A percentile compares a stretch with the other conserved stretches of the same genome.
phyloP scores from a whole-genome alignment of 2,888 invertebrate genomes.

The Pycnomerus fuliginosus region DNA sequence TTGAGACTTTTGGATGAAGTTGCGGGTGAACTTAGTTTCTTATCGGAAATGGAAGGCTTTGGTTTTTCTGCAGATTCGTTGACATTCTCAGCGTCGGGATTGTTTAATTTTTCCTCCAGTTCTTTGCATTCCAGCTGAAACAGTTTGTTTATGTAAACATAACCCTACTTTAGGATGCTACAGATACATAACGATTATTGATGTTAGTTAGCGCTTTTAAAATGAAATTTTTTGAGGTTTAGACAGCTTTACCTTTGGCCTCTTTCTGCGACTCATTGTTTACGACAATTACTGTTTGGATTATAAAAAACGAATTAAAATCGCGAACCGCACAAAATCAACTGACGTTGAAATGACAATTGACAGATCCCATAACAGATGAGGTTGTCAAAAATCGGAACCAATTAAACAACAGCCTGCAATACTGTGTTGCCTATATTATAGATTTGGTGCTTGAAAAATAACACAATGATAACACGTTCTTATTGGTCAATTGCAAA shows the following conservation, averaged over 20 bases:
- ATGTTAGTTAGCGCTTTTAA: not conserved
- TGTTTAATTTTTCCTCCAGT: conserved; percentile 66
- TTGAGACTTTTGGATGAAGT: conserved; percentile 54
- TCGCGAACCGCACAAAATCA: no score
- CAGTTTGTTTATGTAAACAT: conserved; percentile 19
- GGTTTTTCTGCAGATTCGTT: conserved; percentile 65
- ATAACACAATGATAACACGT: no score
- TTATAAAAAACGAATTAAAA: no score
- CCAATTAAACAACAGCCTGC: no score
- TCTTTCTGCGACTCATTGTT: conserved; percentile 51
- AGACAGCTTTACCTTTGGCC: conserved; percentile 45
- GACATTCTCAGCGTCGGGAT: conserved; percentile 61
- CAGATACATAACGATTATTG: not conserved
- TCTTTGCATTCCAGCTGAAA: conserved; percentile 65
- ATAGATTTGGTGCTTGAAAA: no score
- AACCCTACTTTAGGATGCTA: conserved; percentile 26
- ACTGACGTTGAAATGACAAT: no score
- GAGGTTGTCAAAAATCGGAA: no score
- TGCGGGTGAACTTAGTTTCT: conserved; percentile 56
- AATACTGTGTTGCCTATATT: no score
- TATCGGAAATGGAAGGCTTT: conserved; percentile 57
- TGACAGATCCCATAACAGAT: no score
- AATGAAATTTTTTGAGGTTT: not conserved
- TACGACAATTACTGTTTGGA: no score
- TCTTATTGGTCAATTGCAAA: no score